Conservation (phyloP, 2,888 invertebrate species). For the Chymomyza procnemis region DNA sequence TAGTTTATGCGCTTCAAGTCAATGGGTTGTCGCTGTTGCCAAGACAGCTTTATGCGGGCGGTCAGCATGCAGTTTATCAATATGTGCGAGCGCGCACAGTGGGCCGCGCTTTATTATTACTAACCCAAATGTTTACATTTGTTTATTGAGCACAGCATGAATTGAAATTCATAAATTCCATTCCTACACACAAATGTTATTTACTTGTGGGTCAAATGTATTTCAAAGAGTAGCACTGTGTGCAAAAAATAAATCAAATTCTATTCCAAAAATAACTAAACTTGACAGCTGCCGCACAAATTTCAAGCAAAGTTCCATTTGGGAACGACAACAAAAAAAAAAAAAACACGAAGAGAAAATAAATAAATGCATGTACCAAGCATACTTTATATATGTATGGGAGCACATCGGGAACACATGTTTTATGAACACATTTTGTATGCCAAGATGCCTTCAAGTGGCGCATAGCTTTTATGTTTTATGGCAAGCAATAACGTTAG, state of each 20-base stretch:
- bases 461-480: slow-evolving; percentile 62
- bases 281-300: slow-evolving; percentile 36
- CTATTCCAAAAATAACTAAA: slow-evolving; percentile 10
- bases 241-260: slow-evolving; percentile 16
- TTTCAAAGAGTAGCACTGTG: background rate
- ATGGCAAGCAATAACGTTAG: slow-evolving; percentile 61
- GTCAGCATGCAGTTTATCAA: background rate
- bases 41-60: slow-evolving; percentile 29
- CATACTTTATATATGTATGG: background rate
- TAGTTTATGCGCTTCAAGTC: slow-evolving; percentile 10
- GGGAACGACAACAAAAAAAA: slow-evolving; percentile 28
- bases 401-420: background rate
- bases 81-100: slow-evolving; percentile 30
- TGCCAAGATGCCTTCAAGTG: slow-evolving; percentile 44
- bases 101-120: slow-evolving; percentile 1
- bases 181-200: background rate
- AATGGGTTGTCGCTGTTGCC: slow-evolving; percentile 38
- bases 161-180: background rate
- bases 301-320: slow-evolving; percentile 28
- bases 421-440: slow-evolving; percentile 45
- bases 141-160: background rate
- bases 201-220: background rate
- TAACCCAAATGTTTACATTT: background rate
- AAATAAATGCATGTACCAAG: slow-evolving; percentile 18
- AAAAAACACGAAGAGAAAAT: too few relatives aligned